Evolutionary conservation across 2,797 vertebrate species (phyloP), one percentile per base, ranked within the genome.

Genomic region (Champsocephalus gunnari): DNA sequence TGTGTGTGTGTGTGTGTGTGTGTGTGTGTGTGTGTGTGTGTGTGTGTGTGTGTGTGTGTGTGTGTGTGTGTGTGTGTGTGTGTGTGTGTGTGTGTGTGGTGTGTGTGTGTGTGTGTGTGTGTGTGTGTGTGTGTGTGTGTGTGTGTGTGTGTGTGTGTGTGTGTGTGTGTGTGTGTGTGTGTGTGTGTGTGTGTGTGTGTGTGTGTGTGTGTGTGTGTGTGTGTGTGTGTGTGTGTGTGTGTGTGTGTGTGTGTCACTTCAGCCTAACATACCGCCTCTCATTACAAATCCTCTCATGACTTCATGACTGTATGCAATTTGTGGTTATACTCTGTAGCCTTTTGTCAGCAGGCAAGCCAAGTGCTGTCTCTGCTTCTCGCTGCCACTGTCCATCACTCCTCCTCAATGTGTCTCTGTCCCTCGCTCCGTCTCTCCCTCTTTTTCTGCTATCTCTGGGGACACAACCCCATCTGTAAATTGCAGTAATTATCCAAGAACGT

Each of bases 221-320:
- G 24, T 28, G 24, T 28, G 24, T 28, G 24, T 28, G 24, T 28
- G 28, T 28, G 28, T 28, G 28, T 28, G 70, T 58, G 51, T 66
- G 59, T 70, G 63, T 53, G 66, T 63, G 50, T 56, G 73, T 58
- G 38, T 70, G 77, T 17, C 71, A 56, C 66, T 84, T 82, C 77
- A 80, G 65, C 69, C 43, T 69, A 87, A 92, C 87, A 91, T 32
- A 80, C 87, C 75, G 81, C 88, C 63, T 81, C 87, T 90, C 81
- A 90, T 93, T 91, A 89, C 81, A 81, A 90, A 88, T 83, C 86
- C 84, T 88, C 91, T 89, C 88, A 90, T 93, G 90, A 90, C 90
- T 88, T 89, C 88, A 90, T 93, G 90, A 90, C 90, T 88, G 63
- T 84, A 75, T 88, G 90, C 81, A 87, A 89, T 92, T 92, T 90